phyloP scores from a whole-genome alignment of 2,113 vertebrate species.

The Nestor notabilis region DNA sequence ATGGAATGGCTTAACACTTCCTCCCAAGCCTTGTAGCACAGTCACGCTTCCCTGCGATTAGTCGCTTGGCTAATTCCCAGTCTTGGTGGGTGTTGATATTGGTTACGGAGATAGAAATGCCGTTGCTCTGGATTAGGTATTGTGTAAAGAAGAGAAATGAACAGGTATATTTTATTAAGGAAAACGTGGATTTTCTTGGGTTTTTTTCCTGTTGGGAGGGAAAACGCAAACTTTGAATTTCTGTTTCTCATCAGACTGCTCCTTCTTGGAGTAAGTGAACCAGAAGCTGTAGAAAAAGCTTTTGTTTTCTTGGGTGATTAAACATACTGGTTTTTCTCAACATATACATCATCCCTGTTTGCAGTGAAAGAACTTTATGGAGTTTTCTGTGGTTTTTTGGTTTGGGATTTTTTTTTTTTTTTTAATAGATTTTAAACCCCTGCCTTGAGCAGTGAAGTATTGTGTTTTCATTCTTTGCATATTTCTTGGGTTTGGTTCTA shows the following conservation, averaged over 20 bases:
- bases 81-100: neutral
- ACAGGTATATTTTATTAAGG: neutral
- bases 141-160: neutral
- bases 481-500: slow-evolving; percentile 6
- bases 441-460: neutral
- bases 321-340: neutral
- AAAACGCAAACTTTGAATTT: neutral
- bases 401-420: neutral
- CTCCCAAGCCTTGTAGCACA: neutral
- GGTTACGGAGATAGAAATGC: neutral
- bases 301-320: neutral
- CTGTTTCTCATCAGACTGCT: neutral
- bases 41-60: neutral
- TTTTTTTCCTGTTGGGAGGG: neutral
- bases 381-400: neutral
- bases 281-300: neutral
- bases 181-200: neutral
- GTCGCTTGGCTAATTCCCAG: neutral
- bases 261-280: neutral
- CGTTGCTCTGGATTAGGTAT: neutral
- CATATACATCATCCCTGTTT: neutral
- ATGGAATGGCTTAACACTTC: neutral
- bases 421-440: neutral
- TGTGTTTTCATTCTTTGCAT: neutral
- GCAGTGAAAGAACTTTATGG: neutral